phyloP scores from a whole-genome alignment of 2,113 vertebrate species.

The Paratilapia polleni region DNA sequence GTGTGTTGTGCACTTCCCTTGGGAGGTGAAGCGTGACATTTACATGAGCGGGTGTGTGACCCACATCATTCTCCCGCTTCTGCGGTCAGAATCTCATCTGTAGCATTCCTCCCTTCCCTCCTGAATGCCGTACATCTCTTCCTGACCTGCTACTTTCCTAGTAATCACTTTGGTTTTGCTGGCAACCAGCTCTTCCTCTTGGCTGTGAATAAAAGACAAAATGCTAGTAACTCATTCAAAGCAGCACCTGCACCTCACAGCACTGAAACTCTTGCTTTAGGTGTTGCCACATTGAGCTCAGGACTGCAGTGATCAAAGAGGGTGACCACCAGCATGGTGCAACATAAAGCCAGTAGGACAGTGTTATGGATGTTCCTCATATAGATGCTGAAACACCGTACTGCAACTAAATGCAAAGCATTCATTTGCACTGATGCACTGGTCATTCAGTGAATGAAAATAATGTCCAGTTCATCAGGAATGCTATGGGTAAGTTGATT shows the following conservation, averaged over 20 bases:
- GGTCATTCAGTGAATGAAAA: not conserved
- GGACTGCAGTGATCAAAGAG: not conserved
- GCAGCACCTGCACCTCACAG: not conserved
- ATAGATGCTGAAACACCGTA: too few species aligned
- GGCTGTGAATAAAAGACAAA: not conserved
- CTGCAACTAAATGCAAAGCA: not conserved
- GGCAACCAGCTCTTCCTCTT: not conserved
- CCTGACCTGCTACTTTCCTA: not conserved
- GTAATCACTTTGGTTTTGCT: not conserved
- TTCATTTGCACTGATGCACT: not conserved
- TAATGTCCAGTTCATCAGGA: not conserved
- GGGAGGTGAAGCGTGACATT: conserved; percentile 18
- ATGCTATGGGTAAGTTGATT: too few species aligned
- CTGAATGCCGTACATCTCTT: not conserved
- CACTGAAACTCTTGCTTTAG: not conserved
- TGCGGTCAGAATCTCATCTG: conserved; percentile 32
- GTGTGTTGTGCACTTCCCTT: conserved; percentile 35
- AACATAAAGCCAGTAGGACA: not conserved
- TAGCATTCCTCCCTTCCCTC: conserved; percentile 38
- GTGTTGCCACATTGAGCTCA: not conserved
- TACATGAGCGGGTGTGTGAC: conserved; percentile 20
- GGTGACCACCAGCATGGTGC: not conserved
- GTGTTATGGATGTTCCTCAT: not conserved
- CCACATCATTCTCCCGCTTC: conserved; percentile 11
- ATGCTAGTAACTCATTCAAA: not conserved